These are phyloP conservation scores for Grantiella picta DNA, from an alignment of 2,113 vertebrate genomes.

Conservation along the genomic window DNA sequence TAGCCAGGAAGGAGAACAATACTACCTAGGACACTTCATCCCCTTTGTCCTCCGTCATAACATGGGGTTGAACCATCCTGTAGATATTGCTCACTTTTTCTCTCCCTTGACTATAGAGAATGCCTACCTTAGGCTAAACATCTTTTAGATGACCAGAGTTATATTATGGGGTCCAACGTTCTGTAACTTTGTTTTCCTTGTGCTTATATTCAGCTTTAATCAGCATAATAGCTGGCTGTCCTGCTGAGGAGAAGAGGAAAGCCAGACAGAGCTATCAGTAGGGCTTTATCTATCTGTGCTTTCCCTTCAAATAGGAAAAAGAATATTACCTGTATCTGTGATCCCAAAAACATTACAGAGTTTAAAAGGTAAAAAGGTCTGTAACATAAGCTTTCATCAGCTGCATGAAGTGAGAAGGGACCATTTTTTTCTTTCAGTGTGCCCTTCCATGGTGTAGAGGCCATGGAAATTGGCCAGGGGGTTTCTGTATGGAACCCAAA, in stretches of 20 bases:
- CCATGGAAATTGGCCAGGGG: background rate
- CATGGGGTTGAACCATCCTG: background rate
- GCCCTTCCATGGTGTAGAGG: conserved; percentile 1
- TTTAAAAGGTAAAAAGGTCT: background rate
- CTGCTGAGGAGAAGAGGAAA: background rate
- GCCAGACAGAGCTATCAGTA: background rate
- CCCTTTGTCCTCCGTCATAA: background rate
- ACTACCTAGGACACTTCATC: background rate
- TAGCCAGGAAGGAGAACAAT: background rate
- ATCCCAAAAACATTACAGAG: background rate
- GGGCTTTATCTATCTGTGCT: background rate
- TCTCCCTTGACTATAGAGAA: background rate
- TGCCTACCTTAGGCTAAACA: background rate
- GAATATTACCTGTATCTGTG: background rate
- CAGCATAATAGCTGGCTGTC: background rate
- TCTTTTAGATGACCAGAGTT: background rate
- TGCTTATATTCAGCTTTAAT: background rate
- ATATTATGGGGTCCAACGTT: background rate
- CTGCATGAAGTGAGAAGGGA: background rate
- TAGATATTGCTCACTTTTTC: background rate
- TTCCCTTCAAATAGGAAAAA: background rate
- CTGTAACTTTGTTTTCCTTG: background rate
- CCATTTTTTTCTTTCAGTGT: background rate
- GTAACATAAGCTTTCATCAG: background rate
- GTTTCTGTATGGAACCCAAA: conserved; percentile 21